Percentiles rank a stretch among this genome's conserved stretches.
Conservation (phyloP, 2,888 invertebrate species). For the Brachylomia viminalis region DNA sequence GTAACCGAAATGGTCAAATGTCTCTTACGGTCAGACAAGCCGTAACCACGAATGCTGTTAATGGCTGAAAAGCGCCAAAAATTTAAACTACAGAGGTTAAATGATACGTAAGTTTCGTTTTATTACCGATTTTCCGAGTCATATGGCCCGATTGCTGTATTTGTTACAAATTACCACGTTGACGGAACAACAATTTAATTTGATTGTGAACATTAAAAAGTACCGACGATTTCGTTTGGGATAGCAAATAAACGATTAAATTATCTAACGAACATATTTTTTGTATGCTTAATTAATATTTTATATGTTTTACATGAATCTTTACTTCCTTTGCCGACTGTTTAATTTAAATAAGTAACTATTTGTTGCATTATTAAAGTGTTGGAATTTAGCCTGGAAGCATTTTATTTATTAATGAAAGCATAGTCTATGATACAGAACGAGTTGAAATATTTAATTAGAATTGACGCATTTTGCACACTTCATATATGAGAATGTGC, state of each 20-base stretch:
- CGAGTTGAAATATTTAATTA: background rate
- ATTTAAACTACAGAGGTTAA: constrained; percentile 52
- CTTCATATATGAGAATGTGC: too few species aligned
- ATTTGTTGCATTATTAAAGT: background rate
- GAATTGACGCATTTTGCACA: background rate
- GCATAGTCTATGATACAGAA: background rate
- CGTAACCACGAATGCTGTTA: constrained; percentile 44
- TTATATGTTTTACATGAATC: background rate
- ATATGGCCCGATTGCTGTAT: constrained; percentile 35
- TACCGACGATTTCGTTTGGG: background rate
- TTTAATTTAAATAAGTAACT: background rate
- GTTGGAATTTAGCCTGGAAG: background rate
- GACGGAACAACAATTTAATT: constrained; percentile 35
- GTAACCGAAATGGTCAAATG: constrained; percentile 40
- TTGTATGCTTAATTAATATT: background rate
- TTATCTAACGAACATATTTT: background rate
- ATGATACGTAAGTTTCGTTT: constrained; percentile 55
- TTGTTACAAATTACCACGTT: constrained; percentile 30
- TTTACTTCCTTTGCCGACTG: background rate
- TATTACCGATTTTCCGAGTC: constrained; percentile 56
- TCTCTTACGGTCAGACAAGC: constrained; percentile 43
- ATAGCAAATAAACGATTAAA: background rate
- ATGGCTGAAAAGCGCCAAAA: constrained; percentile 55
- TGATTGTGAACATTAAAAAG: constrained; percentile 14
- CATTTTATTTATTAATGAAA: background rate